Base-by-base conservation (phyloP, 2,888 invertebrate species). In the Xanthia togata region DNA sequence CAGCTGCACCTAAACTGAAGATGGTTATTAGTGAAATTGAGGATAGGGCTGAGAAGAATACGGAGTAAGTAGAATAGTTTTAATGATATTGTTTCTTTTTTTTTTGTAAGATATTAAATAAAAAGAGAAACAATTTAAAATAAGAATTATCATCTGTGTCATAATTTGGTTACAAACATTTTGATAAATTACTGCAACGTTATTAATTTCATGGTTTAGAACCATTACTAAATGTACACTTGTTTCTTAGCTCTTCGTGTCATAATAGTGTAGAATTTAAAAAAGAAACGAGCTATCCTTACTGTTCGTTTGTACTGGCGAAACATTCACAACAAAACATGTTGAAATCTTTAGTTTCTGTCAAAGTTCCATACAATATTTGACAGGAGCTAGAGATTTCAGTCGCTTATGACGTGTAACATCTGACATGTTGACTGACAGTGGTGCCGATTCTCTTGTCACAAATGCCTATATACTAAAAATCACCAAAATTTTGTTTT, bases 1-100 rank as follows among this genome's bases (percentile, higher is more conserved):
- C 98, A 0, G 98, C 98, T n/a, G 98, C 99, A 0, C 98, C 98
- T 0, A 98, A 98, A 92, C 97, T 99, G 1, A 98, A 97, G 89
- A 97, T 97, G 78, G 97, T 99, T 14, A 98, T 99, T 63, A 97
- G 97, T 80, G 97, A 99, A 89, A 97, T 99, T 44, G 99, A 99
- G 93, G 96, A 97, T 2, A 97, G 99, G 73, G 97, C 98, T 0
- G 97, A 98, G 70, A 97, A 97, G 79, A 98, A 97, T 91, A 96
- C 97, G 59, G 98, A 98, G 97, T 99, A 96, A 96, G 97, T 59
- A 20, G 31, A 31, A 31, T 11, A 35, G 4, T 31, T 20, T 20
- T 31, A 17, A 59, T 20, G 8, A 31, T 17, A 31, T 17, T 17
- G 26, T 26, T 14, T 44, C 8, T 17, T 59, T 31, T 20, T 50